phyloP scores from a whole-genome alignment of 2,888 invertebrate species.

The Drosophila suboccidentalis region DNA sequence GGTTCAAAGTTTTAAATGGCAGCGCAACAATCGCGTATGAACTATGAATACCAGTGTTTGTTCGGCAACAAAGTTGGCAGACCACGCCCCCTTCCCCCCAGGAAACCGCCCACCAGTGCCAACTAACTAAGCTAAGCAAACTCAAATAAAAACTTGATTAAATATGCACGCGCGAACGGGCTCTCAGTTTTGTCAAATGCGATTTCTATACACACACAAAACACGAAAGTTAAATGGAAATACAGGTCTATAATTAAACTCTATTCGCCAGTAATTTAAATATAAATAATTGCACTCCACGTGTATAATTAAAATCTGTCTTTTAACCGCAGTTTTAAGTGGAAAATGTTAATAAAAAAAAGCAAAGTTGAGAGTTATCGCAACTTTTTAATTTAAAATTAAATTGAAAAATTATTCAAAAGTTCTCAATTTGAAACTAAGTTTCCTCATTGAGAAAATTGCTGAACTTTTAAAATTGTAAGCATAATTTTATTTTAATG shows the following conservation, averaged over 20 bases:
- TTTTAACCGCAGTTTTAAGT: not conserved
- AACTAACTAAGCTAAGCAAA: slow-evolving; percentile 40
- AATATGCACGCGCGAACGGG: slow-evolving; percentile 60
- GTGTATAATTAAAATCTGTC: slow-evolving; percentile 16
- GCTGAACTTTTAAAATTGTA: too few relatives aligned
- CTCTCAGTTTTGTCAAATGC: slow-evolving; percentile 61
- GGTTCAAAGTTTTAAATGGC: slow-evolving; percentile 63
- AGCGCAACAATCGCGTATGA: slow-evolving; percentile 49
- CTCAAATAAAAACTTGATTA: slow-evolving; percentile 56
- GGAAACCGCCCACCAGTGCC: slow-evolving; percentile 16
- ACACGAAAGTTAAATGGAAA: slow-evolving; percentile 8
- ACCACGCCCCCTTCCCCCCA: slow-evolving; percentile 24
- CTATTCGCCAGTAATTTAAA: slow-evolving; percentile 20
- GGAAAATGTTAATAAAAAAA: not conserved
- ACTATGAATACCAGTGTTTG: slow-evolving; percentile 16
- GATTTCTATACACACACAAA: slow-evolving; percentile 28
- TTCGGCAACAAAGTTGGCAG: slow-evolving; percentile 38
- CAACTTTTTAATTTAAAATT: too few relatives aligned
- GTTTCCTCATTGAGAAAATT: too few relatives aligned
- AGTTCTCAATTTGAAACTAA: too few relatives aligned
- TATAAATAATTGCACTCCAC: slow-evolving; percentile 18
- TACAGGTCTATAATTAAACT: slow-evolving; percentile 48
- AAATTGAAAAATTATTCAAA: too few relatives aligned
- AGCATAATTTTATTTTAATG: too few relatives aligned
- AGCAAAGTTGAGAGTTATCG: too few relatives aligned